Base-by-base conservation (phyloP, 2,888 invertebrate species). In the Apamea sordens region DNA sequence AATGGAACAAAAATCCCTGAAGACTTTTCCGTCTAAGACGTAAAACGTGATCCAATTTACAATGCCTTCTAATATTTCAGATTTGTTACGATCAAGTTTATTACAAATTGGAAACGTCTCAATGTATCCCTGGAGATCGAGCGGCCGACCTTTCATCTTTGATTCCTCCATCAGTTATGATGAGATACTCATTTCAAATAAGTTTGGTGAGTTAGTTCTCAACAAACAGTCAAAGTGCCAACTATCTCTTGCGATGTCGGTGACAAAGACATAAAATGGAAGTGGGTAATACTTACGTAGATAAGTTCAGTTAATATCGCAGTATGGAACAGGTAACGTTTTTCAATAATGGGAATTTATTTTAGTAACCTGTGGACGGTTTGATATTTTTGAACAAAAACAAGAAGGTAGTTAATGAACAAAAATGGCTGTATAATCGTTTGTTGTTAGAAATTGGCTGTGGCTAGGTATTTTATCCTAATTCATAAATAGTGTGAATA, bases 21-120 rank as follows among this genome's bases (percentile, higher is more conserved):
- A 92, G 92, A 91, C 89, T 88, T 87, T 89, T 89, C 89, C 90
- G 90, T 90, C 88, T 90, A 92, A 92, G 90, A 92, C 92, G 92
- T 94, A 93, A 94, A 94, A 94, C 94, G 95, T 95, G 95, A 95
- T 94, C 95, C 93, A 94, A 94, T 94, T 94, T 93, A 93, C 92
- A 93, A 93, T 93, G 93, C 92, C 92, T 92, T 92, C 93, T 93
- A 94, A 95, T 94, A 95, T 94, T 94, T 92, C 92, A 94, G 94
- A 94, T 94, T 94, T 94, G 94, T 94, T 94, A 93, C 95, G 93
- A 93, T 93, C 93, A 92, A 95, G 92, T 95, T 95, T 95, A 95
- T 94, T 94, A 95, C 95, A 93, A 93, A 95, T 95, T 95, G 94
- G 94, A 94, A 94, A 92, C 91, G 91, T 91, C 92, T 93, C 92